These are phyloP conservation scores for Harmothoe impar DNA, from an alignment of 2,888 invertebrate genomes.

Conservation along the genomic window DNA sequence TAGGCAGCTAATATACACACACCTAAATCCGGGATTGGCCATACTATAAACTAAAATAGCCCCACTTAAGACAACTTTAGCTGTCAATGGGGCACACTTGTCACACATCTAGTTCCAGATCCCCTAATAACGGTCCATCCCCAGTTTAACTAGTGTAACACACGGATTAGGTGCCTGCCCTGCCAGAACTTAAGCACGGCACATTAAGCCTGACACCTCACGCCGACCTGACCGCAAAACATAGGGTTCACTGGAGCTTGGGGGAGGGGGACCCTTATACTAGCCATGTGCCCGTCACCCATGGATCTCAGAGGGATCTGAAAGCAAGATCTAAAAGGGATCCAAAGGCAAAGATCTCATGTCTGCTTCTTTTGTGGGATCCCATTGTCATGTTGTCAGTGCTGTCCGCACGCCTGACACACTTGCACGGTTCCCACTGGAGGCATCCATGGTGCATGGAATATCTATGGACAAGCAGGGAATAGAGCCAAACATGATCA, in stretches of 20 bases:
- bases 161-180: too few relatives aligned
- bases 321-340: not conserved
- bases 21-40: too few relatives aligned
- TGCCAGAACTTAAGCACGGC: not conserved
- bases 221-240: not conserved
- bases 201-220: conserved; percentile 12
- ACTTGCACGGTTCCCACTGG: not conserved
- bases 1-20: too few relatives aligned
- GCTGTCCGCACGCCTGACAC: conserved; percentile 16
- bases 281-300: not conserved
- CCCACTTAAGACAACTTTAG: too few relatives aligned
- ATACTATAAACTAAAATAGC: too few relatives aligned
- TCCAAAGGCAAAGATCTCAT: not conserved
- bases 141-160: too few relatives aligned
- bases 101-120: too few relatives aligned
- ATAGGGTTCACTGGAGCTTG: not conserved
- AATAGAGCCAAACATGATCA: not conserved
- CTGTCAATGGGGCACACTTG: too few relatives aligned
- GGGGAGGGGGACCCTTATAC: too few relatives aligned
- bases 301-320: not conserved
- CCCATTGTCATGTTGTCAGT: not conserved
- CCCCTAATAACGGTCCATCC: too few relatives aligned
- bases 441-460: not conserved
- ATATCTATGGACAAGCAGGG: not conserved
- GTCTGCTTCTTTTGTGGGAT: not conserved